A percentile compares a stretch with the other conserved stretches of the same genome.
Conservation (phyloP, 2,888 invertebrate genomes). For the Subacronicta megacephala region DNA sequence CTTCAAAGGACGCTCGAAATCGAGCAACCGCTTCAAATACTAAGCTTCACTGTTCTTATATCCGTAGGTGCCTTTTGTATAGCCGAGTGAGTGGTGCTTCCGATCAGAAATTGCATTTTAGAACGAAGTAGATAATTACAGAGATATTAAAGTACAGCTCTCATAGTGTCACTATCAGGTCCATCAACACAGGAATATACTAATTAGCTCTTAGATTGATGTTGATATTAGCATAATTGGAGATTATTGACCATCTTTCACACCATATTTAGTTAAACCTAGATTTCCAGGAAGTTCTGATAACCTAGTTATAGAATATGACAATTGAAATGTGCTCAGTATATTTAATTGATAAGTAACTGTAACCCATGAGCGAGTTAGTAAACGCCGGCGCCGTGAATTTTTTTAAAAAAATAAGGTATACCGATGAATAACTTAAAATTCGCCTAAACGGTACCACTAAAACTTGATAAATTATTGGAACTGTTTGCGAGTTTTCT, state of each 20-base stretch:
- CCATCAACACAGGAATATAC: conserved; percentile 29
- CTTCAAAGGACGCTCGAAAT: too few relatives aligned
- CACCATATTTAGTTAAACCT: conserved; percentile 42
- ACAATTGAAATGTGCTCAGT: conserved; percentile 22
- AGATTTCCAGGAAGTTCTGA: conserved; percentile 48
- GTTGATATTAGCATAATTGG: conserved; percentile 40
- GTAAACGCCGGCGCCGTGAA: conserved; percentile 14
- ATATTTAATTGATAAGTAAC: conserved; percentile 8
- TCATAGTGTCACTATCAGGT: conserved; percentile 48
- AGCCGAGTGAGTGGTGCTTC: too few relatives aligned
- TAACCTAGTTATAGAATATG: conserved; percentile 39
- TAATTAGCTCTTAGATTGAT: conserved; percentile 28
- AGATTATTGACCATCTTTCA: conserved; percentile 19
- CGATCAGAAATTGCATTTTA: too few relatives aligned
- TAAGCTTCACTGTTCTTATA: too few relatives aligned
- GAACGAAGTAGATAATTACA: too few relatives aligned
- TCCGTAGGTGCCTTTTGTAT: too few relatives aligned
- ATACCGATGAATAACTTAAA: too few relatives aligned
- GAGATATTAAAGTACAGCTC: too few relatives aligned
- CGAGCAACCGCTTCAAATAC: too few relatives aligned
- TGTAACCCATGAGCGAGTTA: not conserved
- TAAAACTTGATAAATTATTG: not conserved
- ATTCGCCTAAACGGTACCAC: not conserved
- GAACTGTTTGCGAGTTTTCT: not conserved
- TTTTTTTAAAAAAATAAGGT: too few relatives aligned